Evolutionary conservation across 2,888 invertebrate species (phyloP).

Genomic region (Euphydryas editha): DNA sequence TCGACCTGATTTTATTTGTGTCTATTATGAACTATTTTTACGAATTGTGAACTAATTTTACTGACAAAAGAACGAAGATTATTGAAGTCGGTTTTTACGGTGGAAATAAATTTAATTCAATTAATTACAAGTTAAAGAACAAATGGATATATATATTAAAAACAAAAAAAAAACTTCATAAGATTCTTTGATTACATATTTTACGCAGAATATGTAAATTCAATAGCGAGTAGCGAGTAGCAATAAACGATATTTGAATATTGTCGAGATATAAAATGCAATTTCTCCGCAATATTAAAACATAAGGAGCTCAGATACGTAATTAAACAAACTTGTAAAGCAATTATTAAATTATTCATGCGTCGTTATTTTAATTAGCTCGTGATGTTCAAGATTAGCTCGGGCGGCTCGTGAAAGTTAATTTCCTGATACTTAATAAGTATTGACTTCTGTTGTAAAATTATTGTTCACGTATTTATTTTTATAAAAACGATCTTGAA

Average conservation of each 20-base stretch:
- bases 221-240: constrained; percentile 2
- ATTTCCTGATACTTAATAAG: constrained; percentile 44
- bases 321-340: constrained; percentile 47
- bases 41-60: too few species aligned
- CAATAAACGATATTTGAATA: constrained; percentile 4
- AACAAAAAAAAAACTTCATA: neutral
- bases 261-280: constrained; percentile 9
- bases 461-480: constrained; percentile 38
- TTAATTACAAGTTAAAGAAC: neutral
- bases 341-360: constrained; percentile 50
- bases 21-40: too few species aligned
- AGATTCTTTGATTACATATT: neutral
- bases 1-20: too few species aligned
- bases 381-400: constrained; percentile 51
- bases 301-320: constrained; percentile 32
- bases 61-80: too few species aligned
- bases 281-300: constrained; percentile 36
- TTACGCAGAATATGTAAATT: constrained; percentile 10
- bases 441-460: constrained; percentile 45
- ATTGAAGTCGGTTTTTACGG: too few species aligned
- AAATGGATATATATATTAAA: neutral
- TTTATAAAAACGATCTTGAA: constrained; percentile 16
- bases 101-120: neutral
- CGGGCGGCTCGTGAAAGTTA: constrained; percentile 46
- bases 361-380: constrained; percentile 53